Percentiles rank a stretch among this genome's conserved stretches.
These are phyloP conservation scores for Hyaena hyaena DNA, from an alignment of 2,113 vertebrate species.

Conservation along the genomic window DNA sequence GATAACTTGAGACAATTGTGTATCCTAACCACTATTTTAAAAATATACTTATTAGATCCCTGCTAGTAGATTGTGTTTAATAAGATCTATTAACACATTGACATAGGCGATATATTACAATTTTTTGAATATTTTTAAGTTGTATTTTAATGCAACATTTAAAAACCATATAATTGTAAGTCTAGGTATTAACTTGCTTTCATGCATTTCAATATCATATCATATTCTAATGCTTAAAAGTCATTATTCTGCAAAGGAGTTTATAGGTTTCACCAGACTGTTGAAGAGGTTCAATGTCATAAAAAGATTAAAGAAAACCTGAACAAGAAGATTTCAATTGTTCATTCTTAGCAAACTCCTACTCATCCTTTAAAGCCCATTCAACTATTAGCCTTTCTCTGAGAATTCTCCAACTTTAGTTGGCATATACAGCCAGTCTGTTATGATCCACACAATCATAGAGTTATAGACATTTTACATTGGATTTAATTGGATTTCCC, in stretches of 20 bases:
- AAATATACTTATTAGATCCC: background rate
- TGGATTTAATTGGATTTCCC: background rate
- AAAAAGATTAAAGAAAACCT: background rate
- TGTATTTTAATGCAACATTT: background rate
- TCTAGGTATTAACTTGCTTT: background rate
- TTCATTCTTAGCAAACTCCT: background rate
- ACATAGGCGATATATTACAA: background rate
- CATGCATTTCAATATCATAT: background rate
- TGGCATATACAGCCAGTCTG: background rate
- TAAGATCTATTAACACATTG: background rate
- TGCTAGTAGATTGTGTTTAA: background rate
- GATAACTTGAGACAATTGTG: background rate
- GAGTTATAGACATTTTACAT: background rate
- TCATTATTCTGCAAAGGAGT: background rate
- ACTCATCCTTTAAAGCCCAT: background rate
- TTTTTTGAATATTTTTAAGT: background rate
- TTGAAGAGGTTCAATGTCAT: background rate
- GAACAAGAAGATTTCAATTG: too few relatives aligned
- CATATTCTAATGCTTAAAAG: background rate
- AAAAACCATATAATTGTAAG: background rate
- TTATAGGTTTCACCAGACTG: background rate
- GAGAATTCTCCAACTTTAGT: background rate
- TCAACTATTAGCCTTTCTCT: background rate
- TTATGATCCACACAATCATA: background rate
- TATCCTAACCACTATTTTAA: background rate